These are phyloP conservation scores for Amphimedon queenslandica DNA, from an alignment of 37 sponge, comb jelly and placozoan genomes.

Conservation along the genomic window DNA sequence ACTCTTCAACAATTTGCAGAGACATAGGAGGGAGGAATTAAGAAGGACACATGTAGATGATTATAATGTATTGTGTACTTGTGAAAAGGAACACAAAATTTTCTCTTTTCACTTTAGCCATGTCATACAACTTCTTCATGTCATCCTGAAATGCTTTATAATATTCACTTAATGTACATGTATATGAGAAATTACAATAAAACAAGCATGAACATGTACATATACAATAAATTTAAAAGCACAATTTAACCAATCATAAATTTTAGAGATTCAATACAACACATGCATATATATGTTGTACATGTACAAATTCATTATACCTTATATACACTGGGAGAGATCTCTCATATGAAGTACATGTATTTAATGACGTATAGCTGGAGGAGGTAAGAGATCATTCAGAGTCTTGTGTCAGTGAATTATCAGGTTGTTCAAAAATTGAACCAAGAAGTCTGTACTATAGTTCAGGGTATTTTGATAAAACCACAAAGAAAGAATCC, in stretches of 20 bases:
- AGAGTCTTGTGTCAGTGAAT: no score
- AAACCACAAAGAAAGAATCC: no score
- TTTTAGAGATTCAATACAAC: no score
- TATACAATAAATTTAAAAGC: no score
- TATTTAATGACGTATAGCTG: slow-evolving; percentile 98
- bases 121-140: slow-evolving; percentile 78
- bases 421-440: no score
- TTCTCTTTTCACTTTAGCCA: slow-evolving; percentile 81
- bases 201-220: no score
- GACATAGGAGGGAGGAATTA: no score
- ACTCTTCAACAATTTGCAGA: slow-evolving; percentile 92
- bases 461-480: no score
- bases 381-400: slow-evolving; percentile 96
- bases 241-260: no score
- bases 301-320: no score
- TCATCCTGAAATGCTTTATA: slow-evolving; percentile 96
- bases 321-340: slow-evolving; percentile 96
- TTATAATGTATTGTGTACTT: slow-evolving; percentile 71
- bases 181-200: background rate
- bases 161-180: slow-evolving; percentile 77
- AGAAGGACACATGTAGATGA: background rate
- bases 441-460: no score
- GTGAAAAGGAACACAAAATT: slow-evolving; percentile 98
- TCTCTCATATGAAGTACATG: slow-evolving; percentile 97
- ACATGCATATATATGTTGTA: no score